Percentiles rank a stretch among this genome's conserved stretches.
These are phyloP conservation scores for Crotalus tigris DNA, from an alignment of 2,113 vertebrate species.

Conservation along the genomic window DNA sequence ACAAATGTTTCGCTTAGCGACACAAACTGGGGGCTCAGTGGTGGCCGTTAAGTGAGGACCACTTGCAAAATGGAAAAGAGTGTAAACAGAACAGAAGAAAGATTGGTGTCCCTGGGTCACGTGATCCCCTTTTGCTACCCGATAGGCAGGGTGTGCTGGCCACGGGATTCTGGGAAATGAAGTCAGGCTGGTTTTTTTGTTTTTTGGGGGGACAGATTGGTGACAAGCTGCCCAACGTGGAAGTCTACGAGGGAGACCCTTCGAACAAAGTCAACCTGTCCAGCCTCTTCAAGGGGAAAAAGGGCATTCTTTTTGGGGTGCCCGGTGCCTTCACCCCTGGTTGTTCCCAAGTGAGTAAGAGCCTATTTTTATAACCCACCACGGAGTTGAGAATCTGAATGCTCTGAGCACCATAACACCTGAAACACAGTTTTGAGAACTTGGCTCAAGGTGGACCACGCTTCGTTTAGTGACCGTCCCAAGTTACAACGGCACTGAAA, in stretches of 20 bases:
- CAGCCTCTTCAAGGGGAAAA: constrained; percentile 83
- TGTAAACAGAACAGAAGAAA: background rate
- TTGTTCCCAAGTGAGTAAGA: constrained; percentile 79
- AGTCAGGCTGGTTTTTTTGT: background rate
- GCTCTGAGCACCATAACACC: background rate
- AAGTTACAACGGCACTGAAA: background rate
- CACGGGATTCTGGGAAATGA: background rate
- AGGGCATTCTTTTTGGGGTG: constrained; percentile 84
- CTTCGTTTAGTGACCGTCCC: background rate
- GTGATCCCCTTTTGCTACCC: background rate
- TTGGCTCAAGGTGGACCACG: background rate
- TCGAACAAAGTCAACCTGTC: constrained; percentile 77
- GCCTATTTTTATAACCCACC: background rate
- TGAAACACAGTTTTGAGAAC: too few relatives aligned
- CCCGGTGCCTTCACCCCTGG: constrained; percentile 90
- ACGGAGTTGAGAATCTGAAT: background rate
- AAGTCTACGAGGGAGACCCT: constrained; percentile 81
- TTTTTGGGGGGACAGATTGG: constrained; percentile 70
- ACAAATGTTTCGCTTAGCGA: too few relatives aligned
- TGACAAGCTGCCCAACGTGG: constrained; percentile 75
- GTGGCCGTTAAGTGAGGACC: too few relatives aligned
- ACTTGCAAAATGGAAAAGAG: too few relatives aligned
- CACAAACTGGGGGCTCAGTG: too few relatives aligned
- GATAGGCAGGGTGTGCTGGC: background rate
- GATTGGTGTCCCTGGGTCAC: too few relatives aligned